Percentiles rank a stretch among this genome's conserved stretches.
phyloP scores from a whole-genome alignment of 2,797 vertebrate genomes.

The Chelidonichthys spinosus region DNA sequence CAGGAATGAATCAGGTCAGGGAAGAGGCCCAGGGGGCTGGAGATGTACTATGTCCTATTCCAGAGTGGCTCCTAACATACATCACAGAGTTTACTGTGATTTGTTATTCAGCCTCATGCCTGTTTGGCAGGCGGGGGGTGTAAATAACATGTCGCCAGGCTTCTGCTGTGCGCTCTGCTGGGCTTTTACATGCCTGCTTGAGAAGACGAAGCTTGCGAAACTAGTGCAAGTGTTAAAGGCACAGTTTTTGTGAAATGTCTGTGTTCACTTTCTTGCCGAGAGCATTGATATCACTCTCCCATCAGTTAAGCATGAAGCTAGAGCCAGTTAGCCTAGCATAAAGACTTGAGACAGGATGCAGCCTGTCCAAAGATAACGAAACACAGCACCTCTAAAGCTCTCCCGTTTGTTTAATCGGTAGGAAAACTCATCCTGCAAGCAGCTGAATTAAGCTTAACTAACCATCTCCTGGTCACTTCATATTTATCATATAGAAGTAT shows the following conservation, averaged over 20 bases:
- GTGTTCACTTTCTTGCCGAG: background rate
- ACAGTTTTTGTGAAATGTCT: background rate
- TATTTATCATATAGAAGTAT: background rate
- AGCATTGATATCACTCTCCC: background rate
- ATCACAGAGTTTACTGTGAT: slow-evolving; percentile 37
- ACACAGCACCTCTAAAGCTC: background rate
- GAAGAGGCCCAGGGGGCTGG: slow-evolving; percentile 56
- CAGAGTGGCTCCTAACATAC: slow-evolving; percentile 44
- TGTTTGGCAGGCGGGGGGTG: slow-evolving; percentile 24
- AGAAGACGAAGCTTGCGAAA: slow-evolving; percentile 17
- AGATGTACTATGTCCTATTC: slow-evolving; percentile 56
- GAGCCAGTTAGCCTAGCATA: slow-evolving; percentile 7
- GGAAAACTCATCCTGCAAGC: background rate
- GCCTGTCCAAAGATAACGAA: background rate
- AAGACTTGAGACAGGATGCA: background rate
- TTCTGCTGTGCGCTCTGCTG: background rate
- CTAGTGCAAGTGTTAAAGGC: background rate
- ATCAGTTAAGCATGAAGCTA: background rate
- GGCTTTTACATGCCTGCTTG: slow-evolving; percentile 11
- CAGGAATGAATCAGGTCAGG: slow-evolving; percentile 68
- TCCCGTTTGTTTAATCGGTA: background rate
- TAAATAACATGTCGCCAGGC: slow-evolving; percentile 31
- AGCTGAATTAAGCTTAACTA: background rate
- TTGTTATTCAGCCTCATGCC: slow-evolving; percentile 31
- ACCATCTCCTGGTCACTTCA: background rate